Evolutionary conservation across 1,140 invertebrate species (phyloP).

Genomic region (Bombus consobrinus): DNA sequence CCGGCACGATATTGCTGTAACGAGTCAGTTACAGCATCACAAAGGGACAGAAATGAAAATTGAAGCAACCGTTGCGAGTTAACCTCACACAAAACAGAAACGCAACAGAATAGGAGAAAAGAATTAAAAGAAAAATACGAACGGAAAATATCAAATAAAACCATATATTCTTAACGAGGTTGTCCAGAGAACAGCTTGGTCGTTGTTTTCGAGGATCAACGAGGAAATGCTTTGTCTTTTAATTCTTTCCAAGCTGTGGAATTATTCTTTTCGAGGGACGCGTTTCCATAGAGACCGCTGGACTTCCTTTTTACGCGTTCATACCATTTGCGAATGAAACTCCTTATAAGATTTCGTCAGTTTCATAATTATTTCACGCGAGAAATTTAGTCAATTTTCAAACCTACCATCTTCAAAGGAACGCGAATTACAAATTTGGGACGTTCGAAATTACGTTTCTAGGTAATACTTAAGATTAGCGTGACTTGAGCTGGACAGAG

Average conservation of each 20-base stretch:
- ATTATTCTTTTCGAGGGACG: conserved; percentile 4
- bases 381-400: neutral
- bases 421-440: neutral
- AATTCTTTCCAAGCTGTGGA: conserved; percentile 8
- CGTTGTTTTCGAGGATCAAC: conserved; percentile 3
- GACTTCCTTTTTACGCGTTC: neutral
- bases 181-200: neutral
- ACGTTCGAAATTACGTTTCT: neutral
- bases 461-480: neutral
- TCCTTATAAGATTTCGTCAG: neutral
- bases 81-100: neutral
- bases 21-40: neutral
- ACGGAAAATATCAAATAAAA: neutral
- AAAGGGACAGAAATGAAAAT: conserved; percentile 36
- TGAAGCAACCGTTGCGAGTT: conserved; percentile 8
- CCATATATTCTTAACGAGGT: neutral
- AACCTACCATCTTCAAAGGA: neutral
- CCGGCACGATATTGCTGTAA: neutral
- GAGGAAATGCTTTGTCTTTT: conserved; percentile 29
- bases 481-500: fast-evolving
- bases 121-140: neutral
- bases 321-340: neutral
- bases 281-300: neutral
- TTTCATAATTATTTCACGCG: neutral
- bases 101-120: neutral